These are phyloP conservation scores for Donacobius atricapilla DNA, from an alignment of 2,113 vertebrate genomes.

Conservation along the genomic window DNA sequence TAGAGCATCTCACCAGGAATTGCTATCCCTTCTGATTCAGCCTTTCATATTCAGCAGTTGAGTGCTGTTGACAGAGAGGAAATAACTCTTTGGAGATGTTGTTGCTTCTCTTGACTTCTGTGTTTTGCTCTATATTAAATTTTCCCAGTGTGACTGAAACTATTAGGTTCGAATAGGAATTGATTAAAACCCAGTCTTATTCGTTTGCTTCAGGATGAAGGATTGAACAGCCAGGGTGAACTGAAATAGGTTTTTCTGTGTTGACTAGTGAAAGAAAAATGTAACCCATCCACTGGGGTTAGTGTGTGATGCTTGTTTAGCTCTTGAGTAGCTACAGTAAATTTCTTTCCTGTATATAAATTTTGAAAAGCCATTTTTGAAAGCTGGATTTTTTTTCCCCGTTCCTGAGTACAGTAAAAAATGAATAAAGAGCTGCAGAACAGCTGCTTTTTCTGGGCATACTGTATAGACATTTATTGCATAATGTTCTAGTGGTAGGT, in stretches of 20 bases:
- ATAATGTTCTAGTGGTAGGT: not conserved
- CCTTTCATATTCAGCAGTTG: not conserved
- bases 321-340: not conserved
- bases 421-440: not conserved
- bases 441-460: not conserved
- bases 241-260: not conserved
- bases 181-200: not conserved
- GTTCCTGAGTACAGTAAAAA: not conserved
- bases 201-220: not conserved
- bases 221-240: not conserved
- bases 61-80: not conserved
- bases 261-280: not conserved
- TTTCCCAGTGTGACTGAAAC: not conserved
- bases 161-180: not conserved
- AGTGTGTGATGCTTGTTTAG: not conserved
- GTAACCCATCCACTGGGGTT: not conserved
- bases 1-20: not conserved
- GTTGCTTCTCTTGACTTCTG: not conserved
- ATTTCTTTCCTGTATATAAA: not conserved
- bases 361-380: not conserved
- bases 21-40: not conserved
- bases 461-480: not conserved
- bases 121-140: not conserved
- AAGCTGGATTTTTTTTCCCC: not conserved
- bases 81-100: not conserved